Evolutionary conservation across 2,888 invertebrate species (phyloP), one percentile per base, ranked within the genome.

Genomic region (Drosophila subsilvestris): DNA sequence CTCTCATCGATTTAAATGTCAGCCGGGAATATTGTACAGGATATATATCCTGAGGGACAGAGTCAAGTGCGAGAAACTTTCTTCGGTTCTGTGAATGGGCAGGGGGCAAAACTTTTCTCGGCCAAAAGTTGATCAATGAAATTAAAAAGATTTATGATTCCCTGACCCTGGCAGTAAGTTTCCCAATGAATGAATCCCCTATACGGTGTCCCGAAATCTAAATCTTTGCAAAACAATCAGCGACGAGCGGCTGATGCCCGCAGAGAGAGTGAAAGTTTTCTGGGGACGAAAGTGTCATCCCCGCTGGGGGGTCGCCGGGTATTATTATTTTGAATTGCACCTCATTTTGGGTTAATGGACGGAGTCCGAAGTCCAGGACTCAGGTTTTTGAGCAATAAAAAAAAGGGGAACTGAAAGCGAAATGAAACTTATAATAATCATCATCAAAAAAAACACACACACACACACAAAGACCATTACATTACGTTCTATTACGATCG

Each of bases 131-230:
- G 87, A 87, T 87, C 85, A 85, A 88, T 86, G 84, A 85, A 88
- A 86, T 85, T 88, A 88, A 85, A 84, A 85, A 85, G 88, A 85
- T 85, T 85, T 88, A 83, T 83, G 88, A 85, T 88, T 85, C 83
- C 65, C 50, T 78, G 75, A 74, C 76, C 63, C 45, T 70, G 59
- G 79, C 22, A 43, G 17, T 20, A 45, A 66, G 75, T 66, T 81
- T 84, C 62, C 60, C 62, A 59, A 69, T 67, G 68, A 84, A 73
- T 68, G 65, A 75, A 65, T 71, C 63, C 65, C 55, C 63, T 48
- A 63, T 63, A 66, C 61, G 59, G 61, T 58, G 68, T 61, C 55
- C 61, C 37, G 50, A 61, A 62, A 79, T 63, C 58, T 18, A 55
- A 58, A 61, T 57, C 66, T 58, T 66, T 50, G 60, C 67, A 29